Base-by-base conservation (phyloP, 2,113 vertebrate species). In the Mormyrus lacerda region DNA sequence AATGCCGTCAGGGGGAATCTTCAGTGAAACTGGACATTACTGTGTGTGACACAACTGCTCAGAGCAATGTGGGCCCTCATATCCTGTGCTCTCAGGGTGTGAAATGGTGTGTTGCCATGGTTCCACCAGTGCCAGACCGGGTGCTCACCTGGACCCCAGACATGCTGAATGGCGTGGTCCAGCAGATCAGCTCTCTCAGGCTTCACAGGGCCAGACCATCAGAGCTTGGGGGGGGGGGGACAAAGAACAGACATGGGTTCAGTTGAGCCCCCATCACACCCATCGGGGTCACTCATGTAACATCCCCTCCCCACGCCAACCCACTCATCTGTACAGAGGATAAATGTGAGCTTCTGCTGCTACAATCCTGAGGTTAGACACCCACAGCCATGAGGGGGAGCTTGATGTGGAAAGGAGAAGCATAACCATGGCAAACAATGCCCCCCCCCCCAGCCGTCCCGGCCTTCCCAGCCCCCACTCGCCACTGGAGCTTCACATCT, bases 81-180 rank as follows among this genome's bases (percentile, higher is more conserved):
- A 19, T 35, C 19, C 15, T 35, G 35, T 35, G 31, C 69, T 76
- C 3, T 39, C 69, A 39, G 69, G 11, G 69, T 39, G 69, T 2
- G 31, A 19, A 2, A 39, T n/a, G 4, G 35, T 47, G 79, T 47
- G 42, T 83, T 6, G 39, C 0, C 79, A 45, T 83, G 51, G 51
- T 53, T 19, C 17, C 8, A 19, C 15, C 50, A 51, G 50, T 4
- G 69, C 31, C n/a, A 31, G 24, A 13, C n/a, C 0, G 44, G 42
- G 45, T 44, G 8, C 90, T 92, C 90, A 96, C 96, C 95, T 96
- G 95, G 89, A 94, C 86, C 90, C 94, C 93, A 87, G 95, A 95
- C 95, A 96, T 96, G 89, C 44, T 95, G 94, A 90, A 65, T 27
- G 83, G 24, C 47, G 69, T 31, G 61, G 93, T 92, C 90, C 24